These are phyloP conservation scores for Ametastegia equiseti DNA, from an alignment of 2,888 invertebrate genomes.

Conservation along the genomic window DNA sequence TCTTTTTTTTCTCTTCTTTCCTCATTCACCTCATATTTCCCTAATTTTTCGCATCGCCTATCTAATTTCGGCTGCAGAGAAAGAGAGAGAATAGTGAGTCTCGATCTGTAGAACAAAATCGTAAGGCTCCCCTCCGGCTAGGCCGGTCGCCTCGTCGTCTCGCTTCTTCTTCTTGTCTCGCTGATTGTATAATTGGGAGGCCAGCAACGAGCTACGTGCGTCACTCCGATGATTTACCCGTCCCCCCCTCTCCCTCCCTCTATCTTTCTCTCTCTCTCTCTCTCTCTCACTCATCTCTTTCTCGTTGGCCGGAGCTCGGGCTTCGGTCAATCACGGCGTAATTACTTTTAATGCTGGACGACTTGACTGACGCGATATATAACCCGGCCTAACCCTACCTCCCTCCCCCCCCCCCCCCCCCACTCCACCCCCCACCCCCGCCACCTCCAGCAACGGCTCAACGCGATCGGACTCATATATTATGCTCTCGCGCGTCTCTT, in stretches of 20 bases:
- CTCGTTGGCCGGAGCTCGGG: too few species aligned
- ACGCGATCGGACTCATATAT: too few species aligned
- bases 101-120: slow-evolving; percentile 42
- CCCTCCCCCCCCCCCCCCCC: slow-evolving; percentile 1
- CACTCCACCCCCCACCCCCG: slow-evolving; percentile 7
- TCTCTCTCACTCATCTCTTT: too few species aligned
- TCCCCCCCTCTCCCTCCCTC: slow-evolving; percentile 56
- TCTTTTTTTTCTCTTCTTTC: slow-evolving; percentile 34
- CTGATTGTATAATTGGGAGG: slow-evolving; percentile 75
- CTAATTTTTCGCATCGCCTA: slow-evolving; percentile 30
- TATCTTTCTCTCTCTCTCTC: slow-evolving; percentile 45
- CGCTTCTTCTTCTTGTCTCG: slow-evolving; percentile 56
- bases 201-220: slow-evolving; percentile 75
- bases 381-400: slow-evolving; percentile 59
- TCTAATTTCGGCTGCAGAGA: too few species aligned
- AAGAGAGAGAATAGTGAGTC: too few species aligned
- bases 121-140: slow-evolving; percentile 4
- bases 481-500: slow-evolving; percentile 28
- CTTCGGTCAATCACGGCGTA: slow-evolving; percentile 75
- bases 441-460: too few species aligned
- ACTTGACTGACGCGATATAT: slow-evolving; percentile 75
- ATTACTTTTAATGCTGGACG: slow-evolving; percentile 75
- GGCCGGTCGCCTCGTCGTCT: neutral
- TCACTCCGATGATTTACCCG: slow-evolving; percentile 74
- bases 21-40: slow-evolving; percentile 20